These are phyloP conservation scores for Montipora capitata DNA, from an alignment of 92 coral and sea anemone species.

Conservation along the genomic window DNA sequence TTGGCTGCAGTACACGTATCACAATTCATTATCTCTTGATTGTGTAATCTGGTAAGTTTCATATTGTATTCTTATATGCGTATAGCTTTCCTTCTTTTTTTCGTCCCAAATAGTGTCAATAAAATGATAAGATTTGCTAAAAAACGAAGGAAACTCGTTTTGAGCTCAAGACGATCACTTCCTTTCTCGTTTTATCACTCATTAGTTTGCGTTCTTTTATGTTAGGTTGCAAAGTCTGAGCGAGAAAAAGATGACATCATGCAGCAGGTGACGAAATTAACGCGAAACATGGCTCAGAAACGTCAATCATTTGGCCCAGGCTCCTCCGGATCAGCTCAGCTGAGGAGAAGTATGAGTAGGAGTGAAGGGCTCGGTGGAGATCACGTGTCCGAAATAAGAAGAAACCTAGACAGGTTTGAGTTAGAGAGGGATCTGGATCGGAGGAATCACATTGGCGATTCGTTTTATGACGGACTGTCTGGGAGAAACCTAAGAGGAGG, in stretches of 20 bases:
- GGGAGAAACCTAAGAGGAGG: conserved; percentile 50
- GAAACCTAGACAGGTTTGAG: conserved; percentile 84
- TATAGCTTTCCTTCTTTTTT: no score
- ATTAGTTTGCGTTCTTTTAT: conserved; percentile 21
- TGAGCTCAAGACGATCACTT: neutral
- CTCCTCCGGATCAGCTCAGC: conserved; percentile 28
- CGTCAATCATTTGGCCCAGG: conserved; percentile 86
- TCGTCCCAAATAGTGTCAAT: no score
- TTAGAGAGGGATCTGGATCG: conserved; percentile 79
- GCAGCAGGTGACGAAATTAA: conserved; percentile 82
- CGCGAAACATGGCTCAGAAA: conserved; percentile 75
- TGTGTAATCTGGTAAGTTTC: no score
- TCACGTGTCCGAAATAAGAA: conserved; percentile 74
- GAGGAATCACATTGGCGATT: conserved; percentile 62
- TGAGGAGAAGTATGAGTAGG: conserved; percentile 71
- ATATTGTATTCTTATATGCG: no score
- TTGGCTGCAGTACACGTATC: no score
- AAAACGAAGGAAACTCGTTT: neutral
- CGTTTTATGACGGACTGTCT: conserved; percentile 43
- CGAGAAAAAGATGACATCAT: conserved; percentile 87
- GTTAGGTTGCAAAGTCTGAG: conserved; percentile 90
- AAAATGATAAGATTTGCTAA: no score
- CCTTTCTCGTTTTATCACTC: neutral
- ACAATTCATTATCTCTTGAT: no score
- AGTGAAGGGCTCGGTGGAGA: conserved; percentile 73